Evolutionary conservation across 2,888 invertebrate species (phyloP), one percentile per base, ranked within the genome.

Genomic region (Chalcosyrphus nemorum): DNA sequence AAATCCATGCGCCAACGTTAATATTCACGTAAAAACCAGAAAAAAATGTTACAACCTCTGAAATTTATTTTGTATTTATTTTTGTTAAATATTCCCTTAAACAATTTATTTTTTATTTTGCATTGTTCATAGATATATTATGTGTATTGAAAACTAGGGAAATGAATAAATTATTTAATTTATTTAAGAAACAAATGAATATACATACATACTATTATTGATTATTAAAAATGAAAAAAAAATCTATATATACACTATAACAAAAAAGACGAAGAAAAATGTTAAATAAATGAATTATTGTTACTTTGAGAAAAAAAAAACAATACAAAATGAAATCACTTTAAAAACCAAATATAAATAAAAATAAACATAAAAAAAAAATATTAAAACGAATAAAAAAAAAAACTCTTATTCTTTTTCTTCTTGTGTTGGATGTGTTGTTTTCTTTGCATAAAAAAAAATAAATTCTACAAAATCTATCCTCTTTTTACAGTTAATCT

Each of bases 241-340:
- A 74, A 80, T 32, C 50, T 54, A 82, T 65, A 74, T 47, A 74
- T 81, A 78, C 75, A 59, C 54, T n/a, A 86, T 59, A 81, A 81
- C 71, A 82, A 85, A 87, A 81, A 59, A 57, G 50, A 75, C 57
- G 65, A 77, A 74, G 72, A 38, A 50, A 78, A 71, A 70, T 81
- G 75, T 86, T 86, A 86, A 77, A 81, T 68, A 52, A 82, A 87
- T 81, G 43, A 86, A 78, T 81, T 72, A 81, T 76, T 86, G 87
- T 88, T 88, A 87, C 87, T 86, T 87, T 86, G 86, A 84, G 63
- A 76, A 86, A 75, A 87, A 81, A 76, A 86, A 75, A 87, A 81
- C 57, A 76, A 66, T 50, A 74, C 52, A 81, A 71, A 86, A 86
- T 66, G 72, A 86, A 41, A 76, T 27, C 59, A 66, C 56, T 63